phyloP scores from a whole-genome alignment of 2,797 vertebrate genomes.

The Urosaurus nigricauda region DNA sequence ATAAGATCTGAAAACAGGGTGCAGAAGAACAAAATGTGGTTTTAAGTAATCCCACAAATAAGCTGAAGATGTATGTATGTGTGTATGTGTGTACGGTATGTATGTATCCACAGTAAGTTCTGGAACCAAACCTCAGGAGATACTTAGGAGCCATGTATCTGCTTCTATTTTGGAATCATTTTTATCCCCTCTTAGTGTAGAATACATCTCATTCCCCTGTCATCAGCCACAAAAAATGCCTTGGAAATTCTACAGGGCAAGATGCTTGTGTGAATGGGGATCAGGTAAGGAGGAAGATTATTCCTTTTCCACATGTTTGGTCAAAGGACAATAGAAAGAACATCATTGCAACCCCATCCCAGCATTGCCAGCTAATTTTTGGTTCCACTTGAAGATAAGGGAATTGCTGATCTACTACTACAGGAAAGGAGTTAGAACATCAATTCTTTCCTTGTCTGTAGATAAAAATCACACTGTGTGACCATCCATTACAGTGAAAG shows the following conservation, averaged over 20 bases:
- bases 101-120: no score
- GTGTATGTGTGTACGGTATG: no score
- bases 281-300: neutral
- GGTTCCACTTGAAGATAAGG: slow-evolving; percentile 64
- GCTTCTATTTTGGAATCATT: neutral
- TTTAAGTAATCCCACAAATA: neutral
- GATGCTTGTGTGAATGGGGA: neutral
- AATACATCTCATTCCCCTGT: neutral
- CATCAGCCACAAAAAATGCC: neutral
- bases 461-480: slow-evolving; percentile 82
- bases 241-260: neutral
- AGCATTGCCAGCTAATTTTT: slow-evolving; percentile 43
- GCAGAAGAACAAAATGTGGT: neutral
- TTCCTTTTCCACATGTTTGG: neutral
- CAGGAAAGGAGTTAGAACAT: slow-evolving; percentile 58
- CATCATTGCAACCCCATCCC: neutral
- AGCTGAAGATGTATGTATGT: neutral
- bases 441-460: slow-evolving; percentile 81
- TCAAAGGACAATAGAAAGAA: neutral
- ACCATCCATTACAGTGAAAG: slow-evolving; percentile 74
- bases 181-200: neutral
- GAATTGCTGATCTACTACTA: slow-evolving; percentile 62
- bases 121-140: neutral
- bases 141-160: no score
- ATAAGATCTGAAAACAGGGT: neutral